phyloP scores from a whole-genome alignment of 2,888 invertebrate genomes.

The Yponomeuta malinellus region DNA sequence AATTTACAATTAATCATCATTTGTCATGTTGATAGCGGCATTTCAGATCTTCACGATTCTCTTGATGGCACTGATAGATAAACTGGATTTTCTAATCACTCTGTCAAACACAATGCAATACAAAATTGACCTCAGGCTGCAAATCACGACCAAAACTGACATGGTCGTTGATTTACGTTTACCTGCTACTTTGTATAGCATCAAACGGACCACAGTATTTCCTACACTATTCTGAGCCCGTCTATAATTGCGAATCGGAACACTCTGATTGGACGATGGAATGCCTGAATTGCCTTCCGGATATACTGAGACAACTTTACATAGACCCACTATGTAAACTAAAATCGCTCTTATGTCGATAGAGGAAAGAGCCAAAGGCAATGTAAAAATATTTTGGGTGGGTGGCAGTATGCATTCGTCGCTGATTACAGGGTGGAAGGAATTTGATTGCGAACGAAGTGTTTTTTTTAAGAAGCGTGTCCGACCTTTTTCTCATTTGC shows the following conservation, averaged over 20 bases:
- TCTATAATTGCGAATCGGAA: constrained; percentile 11
- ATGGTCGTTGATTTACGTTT: too few relatives aligned
- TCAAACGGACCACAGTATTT: background rate
- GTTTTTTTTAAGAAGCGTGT: background rate
- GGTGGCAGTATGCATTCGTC: background rate
- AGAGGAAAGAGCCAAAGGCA: background rate
- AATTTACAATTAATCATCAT: too few relatives aligned
- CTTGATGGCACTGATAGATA: too few relatives aligned
- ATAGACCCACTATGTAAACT: background rate
- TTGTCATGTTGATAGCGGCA: too few relatives aligned
- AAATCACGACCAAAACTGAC: too few relatives aligned
- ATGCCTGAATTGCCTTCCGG: background rate
- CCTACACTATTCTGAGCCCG: background rate
- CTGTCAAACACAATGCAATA: too few relatives aligned
- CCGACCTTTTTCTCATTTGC: background rate
- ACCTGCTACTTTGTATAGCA: background rate
- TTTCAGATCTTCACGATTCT: too few relatives aligned
- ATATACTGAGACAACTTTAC: background rate
- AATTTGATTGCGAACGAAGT: constrained; percentile 12
- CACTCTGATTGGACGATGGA: constrained; percentile 8
- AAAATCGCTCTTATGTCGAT: background rate
- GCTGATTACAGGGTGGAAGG: constrained; percentile 12
- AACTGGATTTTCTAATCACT: too few relatives aligned
- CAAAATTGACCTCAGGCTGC: too few relatives aligned
- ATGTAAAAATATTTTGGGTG: background rate